Base-by-base conservation (phyloP, 1,140 invertebrate genomes). In the Drosophila virilis region DNA sequence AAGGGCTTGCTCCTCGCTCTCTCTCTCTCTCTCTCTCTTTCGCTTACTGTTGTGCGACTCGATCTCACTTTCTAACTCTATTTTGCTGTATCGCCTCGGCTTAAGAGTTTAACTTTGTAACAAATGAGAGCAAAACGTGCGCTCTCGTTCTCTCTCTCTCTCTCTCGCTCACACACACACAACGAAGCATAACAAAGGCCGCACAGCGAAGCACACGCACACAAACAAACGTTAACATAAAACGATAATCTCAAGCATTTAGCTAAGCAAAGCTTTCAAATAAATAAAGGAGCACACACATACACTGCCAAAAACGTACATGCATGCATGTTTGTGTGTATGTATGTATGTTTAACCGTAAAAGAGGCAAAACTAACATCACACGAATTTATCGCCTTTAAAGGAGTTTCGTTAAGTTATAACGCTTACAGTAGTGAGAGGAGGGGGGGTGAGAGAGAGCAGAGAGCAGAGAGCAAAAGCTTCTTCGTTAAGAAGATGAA, bases 211-310 rank as follows among this genome's bases (percentile, higher is more conserved):
- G 22, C 4, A 28, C 35, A 35, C 38, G 32, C 5, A 33, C 32
- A 13, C 15, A 51, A 8, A 8, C 33, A 33, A 15, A 43, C 46
- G 62, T 62, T 66, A 79, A 46, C 60, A 77, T 80, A 68, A 61
- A 80, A 80, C 78, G 62, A 77, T 77, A 77, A 69, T 81, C 62
- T 77, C 66, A 64, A 46, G 48, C 48, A 77, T 64, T 81, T 58
- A 61, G 54, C 60, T 65, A 80, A 81, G 61, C 60, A 77, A 61
- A 80, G 58, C 58, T 46, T 43, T 15, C 58, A 51, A 62, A 59
- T 37, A 51, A 12, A 50, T 7, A 28, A 50, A n/a, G 15, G 5
- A 15, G 10, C 10, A 28, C 45, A 22, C 13, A 1, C 17, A 17
- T 17, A 17, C 17, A 17, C 17, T 17, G 17, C 17, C 17, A 17